These are phyloP conservation scores for Brachionus rotundiformis DNA, from an alignment of 1,140 invertebrate species.

Conservation along the genomic window DNA sequence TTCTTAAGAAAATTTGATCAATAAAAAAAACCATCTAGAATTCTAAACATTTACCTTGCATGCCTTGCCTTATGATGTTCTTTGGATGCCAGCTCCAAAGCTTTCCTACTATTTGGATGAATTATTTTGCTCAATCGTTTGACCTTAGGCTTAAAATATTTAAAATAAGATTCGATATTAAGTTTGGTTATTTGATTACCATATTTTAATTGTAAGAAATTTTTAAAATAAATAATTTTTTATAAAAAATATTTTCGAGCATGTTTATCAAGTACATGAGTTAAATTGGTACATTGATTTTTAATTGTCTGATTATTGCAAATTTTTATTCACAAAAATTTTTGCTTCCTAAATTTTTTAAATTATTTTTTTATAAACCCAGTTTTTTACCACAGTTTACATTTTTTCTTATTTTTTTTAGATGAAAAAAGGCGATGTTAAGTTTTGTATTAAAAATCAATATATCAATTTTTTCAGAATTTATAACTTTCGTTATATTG, in stretches of 20 bases:
- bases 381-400: too few relatives aligned
- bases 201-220: background rate
- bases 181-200: too few relatives aligned
- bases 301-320: background rate
- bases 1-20: background rate
- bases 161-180: too few relatives aligned
- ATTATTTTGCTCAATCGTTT: constrained; percentile 36
- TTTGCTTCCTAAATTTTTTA: too few relatives aligned
- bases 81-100: constrained; percentile 38
- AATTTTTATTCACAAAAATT: too few relatives aligned
- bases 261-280: background rate
- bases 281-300: background rate
- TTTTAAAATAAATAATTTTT: background rate
- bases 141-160: constrained; percentile 38
- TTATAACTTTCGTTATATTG: too few relatives aligned
- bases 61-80: constrained; percentile 47
- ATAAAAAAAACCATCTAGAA: too few relatives aligned
- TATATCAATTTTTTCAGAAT: too few relatives aligned
- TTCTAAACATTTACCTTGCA: background rate
- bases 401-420: too few relatives aligned
- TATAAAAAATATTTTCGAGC: background rate
- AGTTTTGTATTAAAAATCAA: too few relatives aligned
- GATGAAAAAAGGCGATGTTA: too few relatives aligned
- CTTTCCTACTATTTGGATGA: constrained; percentile 50
- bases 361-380: too few relatives aligned